Conservation (phyloP, 2,113 vertebrate species). For the Sorex araneus region DNA sequence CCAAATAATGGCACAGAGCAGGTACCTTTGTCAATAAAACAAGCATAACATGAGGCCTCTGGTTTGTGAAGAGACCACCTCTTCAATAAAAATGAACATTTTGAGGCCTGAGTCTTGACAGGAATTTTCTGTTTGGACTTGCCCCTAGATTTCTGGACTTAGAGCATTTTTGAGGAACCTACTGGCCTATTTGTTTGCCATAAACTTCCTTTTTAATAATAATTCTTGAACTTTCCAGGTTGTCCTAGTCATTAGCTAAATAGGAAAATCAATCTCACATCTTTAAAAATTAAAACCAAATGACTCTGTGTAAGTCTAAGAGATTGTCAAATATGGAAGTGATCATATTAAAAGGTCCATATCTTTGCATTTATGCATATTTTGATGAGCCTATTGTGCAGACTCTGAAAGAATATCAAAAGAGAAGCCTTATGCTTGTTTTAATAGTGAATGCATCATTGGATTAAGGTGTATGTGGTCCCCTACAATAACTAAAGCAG, state of each 20-base stretch:
- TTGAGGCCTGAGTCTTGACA: neutral
- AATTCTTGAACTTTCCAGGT: neutral
- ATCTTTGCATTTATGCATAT: neutral
- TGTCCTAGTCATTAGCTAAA: neutral
- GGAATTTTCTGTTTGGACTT: neutral
- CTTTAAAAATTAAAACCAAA: slow-evolving; percentile 31
- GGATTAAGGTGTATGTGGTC: neutral
- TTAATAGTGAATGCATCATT: neutral
- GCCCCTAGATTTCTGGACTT: neutral
- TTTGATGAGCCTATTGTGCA: neutral
- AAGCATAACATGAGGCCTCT: rapidly evolving
- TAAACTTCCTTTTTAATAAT: neutral
- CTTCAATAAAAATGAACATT: neutral
- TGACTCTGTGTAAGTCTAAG: neutral
- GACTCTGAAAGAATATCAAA: slow-evolving; percentile 42
- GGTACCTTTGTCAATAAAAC: neutral
- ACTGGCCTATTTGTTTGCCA: neutral
- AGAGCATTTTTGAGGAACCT: neutral
- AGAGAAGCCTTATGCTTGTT: neutral
- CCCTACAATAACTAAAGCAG: neutral
- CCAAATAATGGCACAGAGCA: rapidly evolving
- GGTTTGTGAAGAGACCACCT: neutral
- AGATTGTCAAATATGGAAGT: neutral
- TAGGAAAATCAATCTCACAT: neutral
- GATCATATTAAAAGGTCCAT: neutral